Evolutionary conservation across 2,113 vertebrate genomes (phyloP), one percentile per base, ranked within the genome.

Genomic region (Corydoras maculifer): DNA sequence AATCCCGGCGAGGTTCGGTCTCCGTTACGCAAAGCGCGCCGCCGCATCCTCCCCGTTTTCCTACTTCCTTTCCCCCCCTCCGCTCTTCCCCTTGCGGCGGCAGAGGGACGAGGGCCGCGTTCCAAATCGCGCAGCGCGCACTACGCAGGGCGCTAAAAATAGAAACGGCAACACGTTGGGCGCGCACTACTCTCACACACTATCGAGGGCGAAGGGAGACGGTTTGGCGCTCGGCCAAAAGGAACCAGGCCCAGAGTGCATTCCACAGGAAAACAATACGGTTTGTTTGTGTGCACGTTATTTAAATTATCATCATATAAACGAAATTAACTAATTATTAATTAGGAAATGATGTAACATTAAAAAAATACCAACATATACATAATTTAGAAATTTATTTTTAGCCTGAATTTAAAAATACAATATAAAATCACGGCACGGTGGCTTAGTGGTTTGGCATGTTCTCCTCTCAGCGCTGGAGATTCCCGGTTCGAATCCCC

Each of bases 11-110:
- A 13, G 57, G n/a, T 31, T 50, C 57, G 29, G 54, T 50, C 30
- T 6, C 30, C 18, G 18, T 57, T 15, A 49, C 67, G 67, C 67
- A 69, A 69, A 69, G 57, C 68, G 25, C 58, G 57, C 57, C 58
- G 57, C 57, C 35, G 25, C 68, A 69, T 69, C 68, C 68, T 69
- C 68, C 18, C 43, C 18, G 3, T 51, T 69, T 69, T 60, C 68
- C 68, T 69, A 31, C 67, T 69, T 69, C 68, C 68, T 69, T 69
- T 57, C 68, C 25, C 18, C 18, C 18, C 18, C 67, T 57, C 43
- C 68, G 49, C 58, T 50, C 68, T 58, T 55, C 68, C 57, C 60
- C 35, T 57, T 57, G 68, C 58, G 35, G 5, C 5, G 30, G 30
- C 35, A 50, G 43, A 43, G 35, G 4, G 35, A 57, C 54, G 3